Evolutionary conservation across 1,140 invertebrate species (phyloP), one percentile per base, ranked within the genome.

Genomic region (Papilio helenus): DNA sequence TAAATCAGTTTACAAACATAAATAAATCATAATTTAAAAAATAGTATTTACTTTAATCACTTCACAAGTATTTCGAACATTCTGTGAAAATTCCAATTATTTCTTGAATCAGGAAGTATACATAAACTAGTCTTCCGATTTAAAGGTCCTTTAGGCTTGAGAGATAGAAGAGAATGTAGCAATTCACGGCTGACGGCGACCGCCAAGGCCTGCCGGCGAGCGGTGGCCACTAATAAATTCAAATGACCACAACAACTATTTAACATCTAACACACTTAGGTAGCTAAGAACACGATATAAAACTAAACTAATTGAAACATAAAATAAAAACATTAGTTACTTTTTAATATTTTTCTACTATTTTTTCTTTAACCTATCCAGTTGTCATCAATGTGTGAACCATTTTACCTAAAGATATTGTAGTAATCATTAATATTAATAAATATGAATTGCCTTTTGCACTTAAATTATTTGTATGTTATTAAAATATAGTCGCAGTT

Each of bases 141-240:
- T 18, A 55, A 55, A 55, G 51, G 51, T 20, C n/a, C 51, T 55
- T 55, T 55, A 55, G 51, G n/a, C 51, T 9, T 55, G 18, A 55
- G 51, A 55, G 51, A 55, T 55, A 55, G 51, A 55, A 20, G 51
- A 55, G 51, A 55, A 55, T 55, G 51, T 55, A 55, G 18, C 51
- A 55, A 55, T 18, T 55, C 51, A 55, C n/a, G 51, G 51, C 5
- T 55, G 18, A 8, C 51, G 18, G 51, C 49, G 16, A n/a, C 51
- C 51, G 51, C 14, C 51, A 55, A 55, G 51, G 51, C 51, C 51
- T 55, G 51, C 51, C n/a, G 51, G 51, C 51, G 51, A 55, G n/a
- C n/a, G 51, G n/a, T 55, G n/a, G 51, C 51, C 18, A 26, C 58
- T 61, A 61, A 61, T 61, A 23, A 61, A 61, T 61, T 61, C 58